Percentiles rank a stretch among this genome's conserved stretches.
These are phyloP conservation scores for Crocidura indochinensis DNA, from an alignment of 2,797 vertebrate species.

Conservation along the genomic window DNA sequence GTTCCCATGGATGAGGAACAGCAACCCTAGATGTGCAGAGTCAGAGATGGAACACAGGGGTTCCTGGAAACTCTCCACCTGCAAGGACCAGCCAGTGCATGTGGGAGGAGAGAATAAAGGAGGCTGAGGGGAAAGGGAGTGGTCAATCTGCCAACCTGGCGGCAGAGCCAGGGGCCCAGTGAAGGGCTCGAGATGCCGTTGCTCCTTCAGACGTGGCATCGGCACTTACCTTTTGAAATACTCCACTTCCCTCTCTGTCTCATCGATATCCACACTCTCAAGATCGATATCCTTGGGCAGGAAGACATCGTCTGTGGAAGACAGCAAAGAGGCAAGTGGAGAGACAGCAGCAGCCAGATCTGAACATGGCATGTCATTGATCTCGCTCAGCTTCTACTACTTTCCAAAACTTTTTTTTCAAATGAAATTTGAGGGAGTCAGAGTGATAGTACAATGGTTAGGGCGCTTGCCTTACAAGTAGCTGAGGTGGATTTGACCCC, in stretches of 20 bases:
- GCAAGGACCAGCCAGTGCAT: neutral
- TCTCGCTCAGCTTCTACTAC: too few relatives aligned
- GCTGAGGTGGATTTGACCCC: too few relatives aligned
- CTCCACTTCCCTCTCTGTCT: conserved; percentile 99
- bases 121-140: neutral
- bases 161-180: neutral
- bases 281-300: conserved; percentile 99
- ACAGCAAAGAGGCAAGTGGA: conserved; percentile 24
- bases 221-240: conserved; percentile 97
- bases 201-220: neutral
- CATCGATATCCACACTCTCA: conserved; percentile 98
- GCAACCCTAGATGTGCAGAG: too few relatives aligned
- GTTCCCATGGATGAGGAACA: too few relatives aligned
- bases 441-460: too few relatives aligned
- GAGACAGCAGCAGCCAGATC: neutral
- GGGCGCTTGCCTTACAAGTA: too few relatives aligned
- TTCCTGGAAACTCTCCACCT: too few relatives aligned
- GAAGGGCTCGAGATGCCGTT: neutral
- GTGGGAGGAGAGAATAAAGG: neutral
- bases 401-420: too few relatives aligned
- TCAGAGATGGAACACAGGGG: too few relatives aligned
- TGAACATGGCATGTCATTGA: too few relatives aligned
- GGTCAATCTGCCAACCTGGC: neutral
- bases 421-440: too few relatives aligned
- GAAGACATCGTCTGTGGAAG: conserved; percentile 97